Evolutionary conservation across 2,113 vertebrate genomes (phyloP).

Genomic region (Paramisgurnus dabryanus): DNA sequence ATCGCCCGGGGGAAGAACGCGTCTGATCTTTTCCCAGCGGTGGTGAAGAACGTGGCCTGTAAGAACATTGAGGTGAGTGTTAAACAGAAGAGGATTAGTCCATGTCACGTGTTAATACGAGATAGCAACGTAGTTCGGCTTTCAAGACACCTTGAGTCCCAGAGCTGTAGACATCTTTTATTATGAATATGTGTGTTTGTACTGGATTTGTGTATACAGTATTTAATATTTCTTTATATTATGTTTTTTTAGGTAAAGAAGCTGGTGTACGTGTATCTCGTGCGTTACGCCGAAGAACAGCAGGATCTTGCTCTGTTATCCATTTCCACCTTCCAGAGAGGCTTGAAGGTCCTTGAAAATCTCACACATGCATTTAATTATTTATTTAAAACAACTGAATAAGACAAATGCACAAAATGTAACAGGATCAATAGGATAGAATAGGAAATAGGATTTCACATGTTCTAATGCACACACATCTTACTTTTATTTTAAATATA

Average conservation of each 20-base stretch:
- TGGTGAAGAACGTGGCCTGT: slow-evolving; percentile 97
- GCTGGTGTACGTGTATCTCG: slow-evolving; percentile 95
- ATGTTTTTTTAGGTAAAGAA: slow-evolving; percentile 86
- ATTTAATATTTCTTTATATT: background rate
- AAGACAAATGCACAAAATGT: background rate
- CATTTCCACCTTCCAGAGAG: slow-evolving; percentile 97
- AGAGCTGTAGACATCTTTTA: background rate
- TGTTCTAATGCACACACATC: no score
- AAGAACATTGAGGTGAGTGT: slow-evolving; percentile 95
- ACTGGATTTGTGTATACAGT: background rate
- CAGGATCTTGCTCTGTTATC: slow-evolving; percentile 96
- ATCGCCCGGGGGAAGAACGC: slow-evolving; percentile 96
- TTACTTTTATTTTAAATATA: no score
- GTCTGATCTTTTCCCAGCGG: slow-evolving; percentile 95
- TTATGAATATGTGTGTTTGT: background rate
- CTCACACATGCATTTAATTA: no score
- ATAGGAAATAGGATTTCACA: no score
- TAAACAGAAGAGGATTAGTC: background rate
- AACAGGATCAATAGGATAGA: no score
- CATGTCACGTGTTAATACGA: background rate
- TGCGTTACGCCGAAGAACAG: slow-evolving; percentile 96
- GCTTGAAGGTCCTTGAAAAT: slow-evolving; percentile 83
- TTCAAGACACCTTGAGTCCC: background rate
- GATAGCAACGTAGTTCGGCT: background rate
- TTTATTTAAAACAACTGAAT: background rate